Conservation (phyloP, 2,888 invertebrate species). For the Pollenia amentaria region DNA sequence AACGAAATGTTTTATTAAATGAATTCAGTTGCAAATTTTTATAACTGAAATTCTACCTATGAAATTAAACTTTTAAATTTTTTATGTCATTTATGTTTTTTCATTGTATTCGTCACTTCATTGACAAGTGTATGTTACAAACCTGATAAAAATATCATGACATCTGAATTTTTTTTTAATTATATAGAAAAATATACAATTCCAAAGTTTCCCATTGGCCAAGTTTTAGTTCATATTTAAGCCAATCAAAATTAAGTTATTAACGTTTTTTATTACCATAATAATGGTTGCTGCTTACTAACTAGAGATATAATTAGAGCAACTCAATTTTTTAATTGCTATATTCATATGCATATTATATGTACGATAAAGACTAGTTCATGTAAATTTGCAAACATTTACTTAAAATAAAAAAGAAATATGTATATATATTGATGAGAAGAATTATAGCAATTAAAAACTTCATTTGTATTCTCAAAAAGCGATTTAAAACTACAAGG, state of each 20-base stretch:
- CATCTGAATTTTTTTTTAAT: neutral
- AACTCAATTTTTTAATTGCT: slow-evolving; percentile 53
- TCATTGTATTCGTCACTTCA: too few species aligned
- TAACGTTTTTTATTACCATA: slow-evolving; percentile 9
- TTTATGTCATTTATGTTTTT: too few species aligned
- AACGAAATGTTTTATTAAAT: too few species aligned
- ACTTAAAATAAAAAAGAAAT: too few species aligned
- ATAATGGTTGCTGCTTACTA: slow-evolving; percentile 21
- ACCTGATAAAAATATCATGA: neutral
- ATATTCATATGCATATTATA: neutral
- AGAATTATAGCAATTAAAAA: too few species aligned
- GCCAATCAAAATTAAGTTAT: slow-evolving; percentile 56
- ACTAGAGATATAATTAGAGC: slow-evolving; percentile 34
- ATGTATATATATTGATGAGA: too few species aligned
- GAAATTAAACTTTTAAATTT: too few species aligned
- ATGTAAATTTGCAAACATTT: slow-evolving; percentile 35
- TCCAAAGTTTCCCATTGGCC: slow-evolving; percentile 50
- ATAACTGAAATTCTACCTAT: too few species aligned
- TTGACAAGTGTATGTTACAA: neutral
- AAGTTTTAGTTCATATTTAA: slow-evolving; percentile 15
- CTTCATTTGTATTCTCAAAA: too few species aligned
- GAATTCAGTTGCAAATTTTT: too few species aligned
- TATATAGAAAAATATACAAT: neutral
- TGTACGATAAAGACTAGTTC: neutral
- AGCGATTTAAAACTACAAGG: too few species aligned